Evolutionary conservation across 2,888 invertebrate genomes (phyloP), one percentile per base, ranked within the genome.

Genomic region (Leptinotarsa juncta): DNA sequence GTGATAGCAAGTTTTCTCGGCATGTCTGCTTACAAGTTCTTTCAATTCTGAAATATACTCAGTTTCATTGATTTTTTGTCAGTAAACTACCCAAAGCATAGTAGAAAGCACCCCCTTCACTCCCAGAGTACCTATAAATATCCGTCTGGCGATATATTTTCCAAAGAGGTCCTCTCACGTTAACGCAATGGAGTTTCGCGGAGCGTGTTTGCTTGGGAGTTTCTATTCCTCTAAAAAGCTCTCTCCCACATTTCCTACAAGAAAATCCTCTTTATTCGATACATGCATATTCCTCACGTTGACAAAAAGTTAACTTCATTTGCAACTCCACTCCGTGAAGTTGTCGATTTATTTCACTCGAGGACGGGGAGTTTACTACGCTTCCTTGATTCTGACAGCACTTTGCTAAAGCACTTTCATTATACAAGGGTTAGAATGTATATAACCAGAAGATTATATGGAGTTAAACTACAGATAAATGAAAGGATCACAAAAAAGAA

Each of bases 231-330:
- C n/a, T n/a, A 7, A 42, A 62, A n/a, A n/a, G 42, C 16, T 62
- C 12, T 62, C 57, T 4, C 32, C 62, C 62, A 14, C 62, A 42
- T 42, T 14, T 62, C 62, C 62, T 62, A 42, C 62, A 62, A 62
- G 62, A 32, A 62, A 62, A 62, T 62, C 62, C 62, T 62, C 42
- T 62, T 7, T n/a, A 62, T 32, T 16, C 62, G 62, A 62, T 62
- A 42, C 62, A 42, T 62, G 62, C 62, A 62, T 62, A 62, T 62
- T 62, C 62, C 12, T 18, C 32, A n/a, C 42, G 62, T 62, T 62
- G 26, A 62, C 62, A 62, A 62, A 18, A n/a, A 26, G 20, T 32
- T 32, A 62, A 42, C 62, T 62, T 62, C 42, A 42, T 62, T 62
- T 62, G 62, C 42, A 62, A 62, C 62, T 32, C 12, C 16, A 62